Evolutionary conservation across 1,140 invertebrate genomes (phyloP), one percentile per base, ranked within the genome.

Genomic region (Polypedilum vanderplanki): DNA sequence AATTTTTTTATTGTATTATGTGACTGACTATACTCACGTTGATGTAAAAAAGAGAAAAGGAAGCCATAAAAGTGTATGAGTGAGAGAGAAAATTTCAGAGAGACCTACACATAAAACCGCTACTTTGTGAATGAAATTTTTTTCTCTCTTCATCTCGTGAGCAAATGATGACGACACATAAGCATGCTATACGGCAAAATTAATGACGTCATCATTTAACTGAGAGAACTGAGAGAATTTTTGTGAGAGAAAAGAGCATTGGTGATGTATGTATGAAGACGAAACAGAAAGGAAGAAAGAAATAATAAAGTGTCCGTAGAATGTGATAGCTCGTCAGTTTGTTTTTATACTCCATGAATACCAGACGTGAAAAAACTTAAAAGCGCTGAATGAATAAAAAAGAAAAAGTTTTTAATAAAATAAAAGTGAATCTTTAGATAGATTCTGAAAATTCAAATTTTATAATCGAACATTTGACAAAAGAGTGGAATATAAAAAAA

Each of bases 261-360:
- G 65, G 17, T 22, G 65, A 18, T 18, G 65, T 15, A 17, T 15
- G 46, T 15, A 22, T 70, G 20, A 70, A 70, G 20, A 20, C 65
- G 17, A 70, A n/a, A 70, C 8, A 20, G 17, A 70, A 70, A 70
- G 65, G 65, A 70, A 22, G 65, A 70, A 70, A 22, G 20, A 70
- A 70, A 70, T 70, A 70, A n/a, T 70, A 70, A 70, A 70, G 18
- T 70, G 46, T 18, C 20, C 5, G 17, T 70, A 70, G 65, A 70
- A 70, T 70, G 17, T 18, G 65, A 70, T 70, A 70, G 9, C 65
- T 70, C 20, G 46, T 20, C 20, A 70, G 65, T 70, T 18, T 70
- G 65, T 70, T 70, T 70, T 70, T 70, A 70, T 70, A 70, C 20
- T 70, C 20, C 65, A 70, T 70, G 65, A 20, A 18, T 18, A 18